Evolutionary conservation across 1,140 invertebrate species (phyloP).

Genomic region (Chironomus tepperi): DNA sequence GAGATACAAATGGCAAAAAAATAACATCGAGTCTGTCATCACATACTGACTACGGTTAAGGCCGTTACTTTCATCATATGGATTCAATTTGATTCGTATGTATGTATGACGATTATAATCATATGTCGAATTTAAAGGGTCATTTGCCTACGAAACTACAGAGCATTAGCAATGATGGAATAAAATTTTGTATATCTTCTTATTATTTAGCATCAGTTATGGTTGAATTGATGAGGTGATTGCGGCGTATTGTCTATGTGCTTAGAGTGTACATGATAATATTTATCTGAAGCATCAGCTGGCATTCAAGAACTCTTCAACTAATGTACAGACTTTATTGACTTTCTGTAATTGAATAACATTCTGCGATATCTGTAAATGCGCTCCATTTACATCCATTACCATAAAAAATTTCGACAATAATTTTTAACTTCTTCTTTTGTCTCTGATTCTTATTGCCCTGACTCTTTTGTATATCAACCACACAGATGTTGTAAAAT

Average conservation of each 20-base stretch:
- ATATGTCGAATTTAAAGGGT: constrained; percentile 1
- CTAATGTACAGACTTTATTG: no score
- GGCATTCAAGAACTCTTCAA: no score
- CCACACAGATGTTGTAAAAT: not conserved
- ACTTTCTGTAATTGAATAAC: no score
- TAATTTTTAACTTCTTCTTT: no score
- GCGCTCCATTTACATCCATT: no score
- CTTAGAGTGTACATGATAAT: no score
- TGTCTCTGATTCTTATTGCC: no score
- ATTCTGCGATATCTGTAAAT: no score
- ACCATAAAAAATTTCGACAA: no score
- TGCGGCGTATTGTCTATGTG: not conserved
- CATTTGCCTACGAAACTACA: not conserved
- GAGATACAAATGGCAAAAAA: not conserved
- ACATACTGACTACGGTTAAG: no score
- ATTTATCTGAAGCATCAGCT: no score
- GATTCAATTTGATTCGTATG: not conserved
- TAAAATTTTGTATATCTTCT: not conserved
- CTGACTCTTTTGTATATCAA: no score
- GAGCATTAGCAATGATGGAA: not conserved
- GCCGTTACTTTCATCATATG: not conserved
- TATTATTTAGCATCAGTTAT: not conserved
- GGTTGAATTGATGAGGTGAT: not conserved
- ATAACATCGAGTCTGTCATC: not conserved
- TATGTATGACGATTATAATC: not conserved